These are phyloP conservation scores for Saccopteryx leptura DNA, from an alignment of 2,113 vertebrate species.

Conservation along the genomic window DNA sequence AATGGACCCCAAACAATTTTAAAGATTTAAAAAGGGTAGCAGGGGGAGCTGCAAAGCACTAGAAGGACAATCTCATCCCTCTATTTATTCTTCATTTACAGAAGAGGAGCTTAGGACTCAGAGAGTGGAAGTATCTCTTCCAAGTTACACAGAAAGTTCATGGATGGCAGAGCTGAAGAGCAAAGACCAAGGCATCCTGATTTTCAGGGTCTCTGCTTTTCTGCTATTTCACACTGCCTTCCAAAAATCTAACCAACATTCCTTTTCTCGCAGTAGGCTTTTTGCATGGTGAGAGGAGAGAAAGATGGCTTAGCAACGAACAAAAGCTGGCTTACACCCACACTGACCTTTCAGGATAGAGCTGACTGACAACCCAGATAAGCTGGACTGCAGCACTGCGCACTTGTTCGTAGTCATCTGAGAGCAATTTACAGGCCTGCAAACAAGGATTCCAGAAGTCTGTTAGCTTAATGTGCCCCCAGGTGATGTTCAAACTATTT, in stretches of 20 bases:
- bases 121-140: not conserved
- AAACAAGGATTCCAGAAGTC: constrained; percentile 60
- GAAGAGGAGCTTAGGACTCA: not conserved
- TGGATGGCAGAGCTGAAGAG: not conserved
- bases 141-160: not conserved
- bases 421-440: constrained; percentile 96
- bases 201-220: not conserved
- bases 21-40: not conserved
- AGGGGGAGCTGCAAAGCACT: not conserved
- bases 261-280: constrained; percentile 29
- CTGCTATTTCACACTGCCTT: not conserved
- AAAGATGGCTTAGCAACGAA: constrained; percentile 8
- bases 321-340: constrained; percentile 10
- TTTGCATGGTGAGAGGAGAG: not conserved
- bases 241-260: constrained; percentile 35
- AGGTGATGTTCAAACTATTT: constrained; percentile 51
- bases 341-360: constrained; percentile 96
- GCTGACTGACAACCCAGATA: constrained; percentile 97
- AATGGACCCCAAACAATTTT: constrained; percentile 21
- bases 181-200: not conserved
- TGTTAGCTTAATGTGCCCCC: not conserved
- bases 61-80: constrained; percentile 19
- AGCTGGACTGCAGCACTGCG: constrained; percentile 98
- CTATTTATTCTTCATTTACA: not conserved
- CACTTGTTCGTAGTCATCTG: constrained; percentile 98